Evolutionary conservation across 2,888 invertebrate genomes (phyloP), one percentile per base, ranked within the genome.

Genomic region (Cataglyphis cursor): DNA sequence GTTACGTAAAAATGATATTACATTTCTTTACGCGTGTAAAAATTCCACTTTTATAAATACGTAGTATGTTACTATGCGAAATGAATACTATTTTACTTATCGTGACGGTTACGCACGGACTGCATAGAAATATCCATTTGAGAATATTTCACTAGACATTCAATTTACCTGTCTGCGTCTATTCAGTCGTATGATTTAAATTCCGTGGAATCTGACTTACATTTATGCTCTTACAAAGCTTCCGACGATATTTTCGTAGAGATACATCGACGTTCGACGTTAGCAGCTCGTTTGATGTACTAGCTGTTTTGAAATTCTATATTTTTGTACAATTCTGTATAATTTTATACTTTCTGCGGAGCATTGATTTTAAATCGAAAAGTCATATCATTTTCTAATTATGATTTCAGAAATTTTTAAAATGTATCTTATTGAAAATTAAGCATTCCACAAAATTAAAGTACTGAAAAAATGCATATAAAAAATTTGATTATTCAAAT

Each of bases 141-240:
- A 12, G 24, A 70, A 80, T 72, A 70, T 80, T 80, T 72, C 78
- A 61, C 78, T 78, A 80, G 72, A 80, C 59, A 44, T 80, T 72
- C 78, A 70, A 80, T 72, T 80, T 80, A 70, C 35, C 24, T 78
- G 35, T 18, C 18, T 41, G 72, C 78, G 35, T 80, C 78, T 78
- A 70, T 78, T 78, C 78, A 80, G 78, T 48, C 44, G 59, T 72
- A 48, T 24, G 72, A 72, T 72, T 80, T 80, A 72, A 80, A 72
- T 61, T 72, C 24, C 24, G 59, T 24, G 31, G 12, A 80, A 72
- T 80, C 59, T 80, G 72, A 80, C 78, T 80, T 72, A 80, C 72
- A 70, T 80, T 80, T 61, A 78, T 78, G 31, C 31, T 70, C 31
- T 78, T 59, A 59, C 70, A 59, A 59, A 54, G 12, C 57, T 59